Evolutionary conservation across 2,888 invertebrate species (phyloP), one percentile per base, ranked within the genome.

Genomic region (Drosophila borborema): DNA sequence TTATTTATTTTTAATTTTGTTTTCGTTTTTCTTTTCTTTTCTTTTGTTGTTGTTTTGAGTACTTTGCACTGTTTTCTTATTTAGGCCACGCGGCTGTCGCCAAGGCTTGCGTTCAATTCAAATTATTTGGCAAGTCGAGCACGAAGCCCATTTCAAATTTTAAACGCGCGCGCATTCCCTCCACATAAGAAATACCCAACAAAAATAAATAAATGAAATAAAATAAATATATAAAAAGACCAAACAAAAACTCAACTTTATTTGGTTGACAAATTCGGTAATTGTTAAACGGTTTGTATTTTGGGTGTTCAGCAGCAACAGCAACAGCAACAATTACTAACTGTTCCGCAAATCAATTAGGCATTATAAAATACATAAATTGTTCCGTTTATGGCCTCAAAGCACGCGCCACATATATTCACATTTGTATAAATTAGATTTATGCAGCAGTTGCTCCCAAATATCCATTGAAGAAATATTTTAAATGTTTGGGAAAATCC

Each of bases 81-180:
- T 90, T 86, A 90, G 86, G 90, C 81, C 86, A 88, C 79, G 86
- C 63, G 55, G 58, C 56, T 41, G 63, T 31, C 46, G 69, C 64
- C 88, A 86, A 86, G 86, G 86, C 83, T 86, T 72, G 51, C 74
- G 72, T 56, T 67, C 69, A 55, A 65, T 72, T 62, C 69, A 66
- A 67, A 75, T 71, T 80, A 80, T 84, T 86, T 89, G 77, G 72
- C 89, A 87, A 86, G 87, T 85, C 73, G 71, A 34, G 77, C 82
- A 85, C 85, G 89, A 82, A 74, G 66, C 64, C 80, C 89, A 85
- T 87, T 81, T 85, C 73, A 89, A 89, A 80, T 81, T 77, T 73
- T 56, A 23, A 64, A 65, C 76, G 69, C 49, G 46, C 64, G 55
- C 76, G 55, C 41, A 54, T 49, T 54, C 55, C 48, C 59, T 20